Conservation (phyloP, 2,113 vertebrate genomes). For the Nestor notabilis region DNA sequence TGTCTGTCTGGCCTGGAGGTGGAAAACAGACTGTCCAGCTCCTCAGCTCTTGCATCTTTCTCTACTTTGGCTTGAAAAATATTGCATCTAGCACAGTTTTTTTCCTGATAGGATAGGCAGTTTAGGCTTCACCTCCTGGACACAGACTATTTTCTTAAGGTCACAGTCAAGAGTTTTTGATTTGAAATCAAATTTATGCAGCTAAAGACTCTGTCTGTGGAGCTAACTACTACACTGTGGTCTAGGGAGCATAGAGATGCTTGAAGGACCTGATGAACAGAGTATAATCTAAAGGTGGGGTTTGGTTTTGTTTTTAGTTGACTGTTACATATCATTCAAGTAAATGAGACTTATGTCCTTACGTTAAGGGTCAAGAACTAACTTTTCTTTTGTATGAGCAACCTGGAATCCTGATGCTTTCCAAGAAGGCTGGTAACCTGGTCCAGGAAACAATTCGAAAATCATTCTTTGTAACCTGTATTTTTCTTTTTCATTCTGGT, state of each 20-base stretch:
- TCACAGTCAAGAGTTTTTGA: neutral
- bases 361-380: neutral
- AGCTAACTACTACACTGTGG: neutral
- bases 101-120: neutral
- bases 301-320: neutral
- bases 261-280: neutral
- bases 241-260: neutral
- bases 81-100: neutral
- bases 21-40: neutral
- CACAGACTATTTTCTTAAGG: neutral
- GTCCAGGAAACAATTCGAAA: neutral
- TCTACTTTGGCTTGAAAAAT: neutral
- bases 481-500: neutral
- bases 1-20: neutral
- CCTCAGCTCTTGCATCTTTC: neutral
- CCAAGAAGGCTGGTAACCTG: neutral
- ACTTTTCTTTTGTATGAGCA: neutral
- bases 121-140: neutral
- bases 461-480: neutral
- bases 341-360: neutral
- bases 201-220: neutral
- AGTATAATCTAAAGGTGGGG: neutral
- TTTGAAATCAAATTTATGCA: neutral
- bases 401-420: neutral
- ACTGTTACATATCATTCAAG: neutral